phyloP scores from a whole-genome alignment of 2,797 vertebrate species.

The Knipowitschia caucasica region DNA sequence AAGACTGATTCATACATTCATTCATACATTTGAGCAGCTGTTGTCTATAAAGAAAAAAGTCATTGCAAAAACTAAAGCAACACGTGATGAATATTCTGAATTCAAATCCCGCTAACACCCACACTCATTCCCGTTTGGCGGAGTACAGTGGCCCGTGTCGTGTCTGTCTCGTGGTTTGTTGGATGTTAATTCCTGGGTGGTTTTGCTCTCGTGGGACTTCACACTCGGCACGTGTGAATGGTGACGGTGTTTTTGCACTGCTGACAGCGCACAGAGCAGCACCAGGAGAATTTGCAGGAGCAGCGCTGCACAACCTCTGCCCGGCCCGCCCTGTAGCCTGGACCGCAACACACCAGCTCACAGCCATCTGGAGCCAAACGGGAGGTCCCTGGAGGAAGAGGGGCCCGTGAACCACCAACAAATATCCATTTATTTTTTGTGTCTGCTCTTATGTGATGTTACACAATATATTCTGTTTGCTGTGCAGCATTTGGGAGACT shows the following conservation, averaged over 20 bases:
- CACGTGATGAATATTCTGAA: constrained; percentile 1
- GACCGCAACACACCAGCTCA: constrained; percentile 79
- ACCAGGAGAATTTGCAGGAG: constrained; percentile 80
- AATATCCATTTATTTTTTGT: not conserved
- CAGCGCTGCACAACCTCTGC: constrained; percentile 76
- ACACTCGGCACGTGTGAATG: constrained; percentile 76
- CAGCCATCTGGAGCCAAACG: constrained; percentile 73
- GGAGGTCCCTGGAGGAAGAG: constrained; percentile 63
- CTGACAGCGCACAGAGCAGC: constrained; percentile 78
- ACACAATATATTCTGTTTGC: no score
- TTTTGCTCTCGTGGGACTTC: constrained; percentile 8
- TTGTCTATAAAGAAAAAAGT: no score
- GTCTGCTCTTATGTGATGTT: not conserved
- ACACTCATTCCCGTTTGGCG: not conserved
- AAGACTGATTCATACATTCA: no score
- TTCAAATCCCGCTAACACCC: not conserved
- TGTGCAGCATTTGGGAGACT: no score
- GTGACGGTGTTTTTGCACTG: constrained; percentile 78
- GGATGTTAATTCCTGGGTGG: constrained; percentile 2
- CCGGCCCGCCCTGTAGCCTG: constrained; percentile 68
- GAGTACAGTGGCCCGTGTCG: not conserved
- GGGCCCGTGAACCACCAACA: not conserved
- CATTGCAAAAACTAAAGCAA: no score
- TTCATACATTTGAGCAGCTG: no score
- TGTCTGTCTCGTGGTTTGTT: constrained; percentile 30